Percentiles rank a stretch among this genome's conserved stretches.
Conservation (phyloP, 2,797 vertebrate species). For the Pogoniulus pusillus region DNA sequence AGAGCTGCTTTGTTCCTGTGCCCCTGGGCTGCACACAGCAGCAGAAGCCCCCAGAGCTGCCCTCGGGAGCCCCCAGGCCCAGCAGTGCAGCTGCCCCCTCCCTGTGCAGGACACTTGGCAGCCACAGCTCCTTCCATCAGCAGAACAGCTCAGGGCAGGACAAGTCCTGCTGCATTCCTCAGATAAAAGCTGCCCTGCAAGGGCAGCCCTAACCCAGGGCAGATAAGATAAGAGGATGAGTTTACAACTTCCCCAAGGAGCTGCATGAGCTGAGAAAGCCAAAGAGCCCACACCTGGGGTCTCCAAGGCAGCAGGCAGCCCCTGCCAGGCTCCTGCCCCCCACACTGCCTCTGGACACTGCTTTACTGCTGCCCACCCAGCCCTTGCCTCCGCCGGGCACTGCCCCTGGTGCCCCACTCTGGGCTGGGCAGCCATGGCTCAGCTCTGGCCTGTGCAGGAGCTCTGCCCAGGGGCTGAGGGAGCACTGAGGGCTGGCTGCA, state of each 20-base stretch:
- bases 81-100: background rate
- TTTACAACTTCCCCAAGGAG: slow-evolving; percentile 3
- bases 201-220: background rate
- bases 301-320: background rate
- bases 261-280: background rate
- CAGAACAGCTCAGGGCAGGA: background rate
- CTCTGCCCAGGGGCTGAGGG: background rate
- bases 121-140: background rate
- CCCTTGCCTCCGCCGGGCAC: background rate
- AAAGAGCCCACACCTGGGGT: background rate
- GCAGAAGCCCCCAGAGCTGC: background rate
- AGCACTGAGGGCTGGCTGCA: background rate
- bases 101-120: background rate
- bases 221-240: slow-evolving; percentile 21
- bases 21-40: background rate
- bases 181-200: slow-evolving; percentile 15
- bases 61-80: background rate
- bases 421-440: background rate
- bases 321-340: background rate
- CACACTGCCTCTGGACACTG: background rate
- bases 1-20: background rate
- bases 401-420: background rate
- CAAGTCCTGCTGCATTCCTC: slow-evolving; percentile 57
- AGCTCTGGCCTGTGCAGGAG: background rate
- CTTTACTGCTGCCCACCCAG: background rate